These are phyloP conservation scores for Ladona fulva DNA, from an alignment of 1,140 invertebrate species.

Conservation along the genomic window DNA sequence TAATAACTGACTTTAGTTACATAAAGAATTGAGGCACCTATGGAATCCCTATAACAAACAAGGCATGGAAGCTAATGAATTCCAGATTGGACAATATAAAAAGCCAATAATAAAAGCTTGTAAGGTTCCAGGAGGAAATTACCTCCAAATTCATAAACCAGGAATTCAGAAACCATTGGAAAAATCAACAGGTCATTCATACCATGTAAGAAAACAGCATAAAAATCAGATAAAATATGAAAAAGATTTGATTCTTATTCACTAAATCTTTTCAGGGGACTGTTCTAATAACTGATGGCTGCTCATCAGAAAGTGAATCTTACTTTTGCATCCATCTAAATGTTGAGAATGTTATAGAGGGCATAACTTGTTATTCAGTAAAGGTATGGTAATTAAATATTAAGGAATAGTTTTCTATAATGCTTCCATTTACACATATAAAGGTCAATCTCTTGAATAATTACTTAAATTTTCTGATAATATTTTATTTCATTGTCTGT, in stretches of 20 bases:
- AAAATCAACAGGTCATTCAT: slow-evolving; percentile 13
- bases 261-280: too few species aligned
- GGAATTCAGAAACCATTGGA: slow-evolving; percentile 23
- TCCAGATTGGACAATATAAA: slow-evolving; percentile 11
- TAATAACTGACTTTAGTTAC: background rate
- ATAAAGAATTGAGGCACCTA: background rate
- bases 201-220: slow-evolving; percentile 22
- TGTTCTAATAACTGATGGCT: too few species aligned
- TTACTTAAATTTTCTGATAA: too few species aligned
- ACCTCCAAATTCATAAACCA: slow-evolving; percentile 31
- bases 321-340: slow-evolving; percentile 50
- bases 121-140: slow-evolving; percentile 34
- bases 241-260: too few species aligned
- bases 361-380: slow-evolving; percentile 47
- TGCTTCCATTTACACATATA: too few species aligned
- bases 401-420: too few species aligned
- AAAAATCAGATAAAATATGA: too few species aligned
- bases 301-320: too few species aligned
- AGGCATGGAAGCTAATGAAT: too few species aligned
- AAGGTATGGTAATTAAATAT: slow-evolving; percentile 30
- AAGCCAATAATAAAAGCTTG: slow-evolving; percentile 28
- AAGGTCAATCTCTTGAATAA: too few species aligned
- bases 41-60: background rate
- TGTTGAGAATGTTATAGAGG: slow-evolving; percentile 40
- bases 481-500: too few species aligned